Conservation (phyloP, 2,113 vertebrate species). For the Pristiophorus japonicus region DNA sequence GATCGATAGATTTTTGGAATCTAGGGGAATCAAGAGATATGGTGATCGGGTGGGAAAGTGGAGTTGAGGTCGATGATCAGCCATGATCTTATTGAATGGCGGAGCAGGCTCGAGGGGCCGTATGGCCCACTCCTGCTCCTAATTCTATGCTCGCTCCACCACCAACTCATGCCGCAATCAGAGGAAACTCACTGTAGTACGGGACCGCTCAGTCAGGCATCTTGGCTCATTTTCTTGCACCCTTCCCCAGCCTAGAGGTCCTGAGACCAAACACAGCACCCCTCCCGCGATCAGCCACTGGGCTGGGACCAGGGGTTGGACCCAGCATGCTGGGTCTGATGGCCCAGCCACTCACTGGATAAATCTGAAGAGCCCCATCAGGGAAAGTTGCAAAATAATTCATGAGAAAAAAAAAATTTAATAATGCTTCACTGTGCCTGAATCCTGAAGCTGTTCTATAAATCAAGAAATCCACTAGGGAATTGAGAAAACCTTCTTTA, state of each 20-base stretch:
- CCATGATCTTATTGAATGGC: too few relatives aligned
- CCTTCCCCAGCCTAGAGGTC: not conserved
- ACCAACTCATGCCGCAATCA: too few relatives aligned
- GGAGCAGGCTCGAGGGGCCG: too few relatives aligned
- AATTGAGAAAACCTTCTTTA: not conserved
- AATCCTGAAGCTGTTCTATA: not conserved
- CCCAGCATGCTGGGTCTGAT: not conserved
- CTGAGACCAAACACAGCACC: not conserved
- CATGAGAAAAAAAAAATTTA: not conserved
- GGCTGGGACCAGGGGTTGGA: not conserved
- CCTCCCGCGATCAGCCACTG: too few relatives aligned
- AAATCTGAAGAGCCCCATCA: not conserved
- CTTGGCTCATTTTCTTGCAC: not conserved
- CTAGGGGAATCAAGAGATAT: too few relatives aligned
- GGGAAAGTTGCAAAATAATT: not conserved
- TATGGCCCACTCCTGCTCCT: too few relatives aligned
- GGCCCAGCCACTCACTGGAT: not conserved
- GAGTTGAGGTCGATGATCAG: too few relatives aligned
- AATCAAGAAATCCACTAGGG: not conserved
- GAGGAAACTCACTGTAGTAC: not conserved
- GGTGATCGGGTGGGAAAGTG: too few relatives aligned
- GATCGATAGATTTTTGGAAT: too few relatives aligned
- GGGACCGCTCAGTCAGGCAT: not conserved
- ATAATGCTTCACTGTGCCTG: not conserved
- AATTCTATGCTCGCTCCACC: too few relatives aligned